Percentiles rank a stretch among this genome's conserved stretches.
These are phyloP conservation scores for Allophyes oxyacanthae DNA, from an alignment of 2,888 invertebrate species.

Conservation along the genomic window DNA sequence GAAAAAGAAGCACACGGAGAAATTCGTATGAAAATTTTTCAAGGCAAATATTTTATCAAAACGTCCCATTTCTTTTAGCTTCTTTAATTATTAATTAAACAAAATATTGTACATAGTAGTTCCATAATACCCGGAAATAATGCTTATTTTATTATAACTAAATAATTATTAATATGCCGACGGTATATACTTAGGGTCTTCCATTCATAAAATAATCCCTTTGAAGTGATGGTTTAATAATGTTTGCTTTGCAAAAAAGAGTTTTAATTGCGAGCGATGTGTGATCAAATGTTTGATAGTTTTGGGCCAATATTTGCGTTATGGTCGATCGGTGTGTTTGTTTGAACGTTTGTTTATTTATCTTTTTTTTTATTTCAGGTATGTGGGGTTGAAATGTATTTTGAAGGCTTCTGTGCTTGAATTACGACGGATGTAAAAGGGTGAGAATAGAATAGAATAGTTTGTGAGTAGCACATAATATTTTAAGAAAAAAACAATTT, in stretches of 20 bases:
- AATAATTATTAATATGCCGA: no score
- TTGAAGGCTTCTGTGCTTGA: background rate
- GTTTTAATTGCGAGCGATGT: slow-evolving; percentile 51
- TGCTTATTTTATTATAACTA: no score
- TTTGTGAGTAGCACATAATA: background rate
- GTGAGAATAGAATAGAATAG: slow-evolving; percentile 14
- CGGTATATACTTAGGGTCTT: slow-evolving; percentile 17
- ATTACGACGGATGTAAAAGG: background rate
- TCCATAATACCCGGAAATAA: no score
- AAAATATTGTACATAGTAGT: no score
- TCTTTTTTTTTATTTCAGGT: slow-evolving; percentile 46
- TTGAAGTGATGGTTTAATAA: slow-evolving; percentile 47
- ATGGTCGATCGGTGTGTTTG: slow-evolving; percentile 38
- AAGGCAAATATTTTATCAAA: no score
- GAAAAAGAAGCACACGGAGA: no score
- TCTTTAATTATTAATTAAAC: no score
- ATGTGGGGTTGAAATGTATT: slow-evolving; percentile 21
- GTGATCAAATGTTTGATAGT: slow-evolving; percentile 52
- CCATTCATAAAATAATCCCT: slow-evolving; percentile 34
- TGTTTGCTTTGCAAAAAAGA: slow-evolving; percentile 48
- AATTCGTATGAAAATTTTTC: no score
- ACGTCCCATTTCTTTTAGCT: no score
- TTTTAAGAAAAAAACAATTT: no score
- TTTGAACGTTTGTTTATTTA: slow-evolving; percentile 31
- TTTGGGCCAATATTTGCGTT: slow-evolving; percentile 46